Base-by-base conservation (phyloP, 1,140 invertebrate genomes). In the Neuroterus valhalla region DNA sequence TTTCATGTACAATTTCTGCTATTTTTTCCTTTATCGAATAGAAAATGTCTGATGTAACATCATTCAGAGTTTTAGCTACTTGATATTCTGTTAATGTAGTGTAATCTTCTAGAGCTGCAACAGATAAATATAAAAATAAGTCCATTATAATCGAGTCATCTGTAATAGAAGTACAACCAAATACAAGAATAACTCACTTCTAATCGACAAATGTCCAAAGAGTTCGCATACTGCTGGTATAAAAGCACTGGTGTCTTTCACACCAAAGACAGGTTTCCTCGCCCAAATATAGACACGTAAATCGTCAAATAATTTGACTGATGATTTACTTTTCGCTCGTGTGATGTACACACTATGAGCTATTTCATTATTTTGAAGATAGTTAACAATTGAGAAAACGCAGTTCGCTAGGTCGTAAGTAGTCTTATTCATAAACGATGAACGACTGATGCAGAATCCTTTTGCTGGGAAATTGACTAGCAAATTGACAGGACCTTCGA, bases 341-440 rank as follows among this genome's bases (percentile, higher is more conserved):
- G 93, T 94, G 17, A 95, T 90, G 66, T 92, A 93, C 45, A 95
- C 80, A 86, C 95, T 95, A 81, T 95, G 93, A 11, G 94, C 91
- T 52, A 94, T 91, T 67, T 92, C 87, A 19, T 91, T 90, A 31
- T 90, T 77, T 71, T 93, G 86, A 4, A 95, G 87, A 80, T 90
- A 91, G 19, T 90, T 77, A 1, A 92, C 80, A 12, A 95, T 79
- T 77, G 85, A 89, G 74, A 79, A 93, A 78, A 86, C 85, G 74
- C 85, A 89, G 75, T 75, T 78, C 14, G 84, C 84, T 46, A 89
- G 84, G 67, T 82, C 17, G n/a, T 81, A 45, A 42, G 91, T 79
- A 66, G 89, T 81, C 55, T 86, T 71, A 42, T 87, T 72, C n/a
- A 70, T 4, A 46, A 84, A 81, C 44, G 84, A 84, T 50, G 85